Evolutionary conservation across 1,140 invertebrate genomes (phyloP).

Genomic region (Heliconius eleuchia): DNA sequence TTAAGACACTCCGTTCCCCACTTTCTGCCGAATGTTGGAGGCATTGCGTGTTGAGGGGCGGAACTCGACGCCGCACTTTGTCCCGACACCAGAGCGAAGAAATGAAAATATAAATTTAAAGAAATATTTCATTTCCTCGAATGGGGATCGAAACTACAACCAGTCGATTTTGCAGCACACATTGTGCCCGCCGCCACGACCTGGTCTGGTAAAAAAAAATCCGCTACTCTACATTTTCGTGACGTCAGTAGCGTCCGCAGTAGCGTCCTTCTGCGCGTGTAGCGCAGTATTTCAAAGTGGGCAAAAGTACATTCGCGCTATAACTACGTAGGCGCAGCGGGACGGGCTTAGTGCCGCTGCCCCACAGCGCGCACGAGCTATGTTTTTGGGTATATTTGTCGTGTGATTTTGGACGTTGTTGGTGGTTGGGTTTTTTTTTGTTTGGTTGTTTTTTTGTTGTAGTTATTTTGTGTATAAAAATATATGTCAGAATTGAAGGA

Average conservation of each 20-base stretch:
- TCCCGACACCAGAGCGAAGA: too few relatives aligned
- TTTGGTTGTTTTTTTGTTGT: not conserved
- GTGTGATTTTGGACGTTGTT: not conserved
- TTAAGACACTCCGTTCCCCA: too few relatives aligned
- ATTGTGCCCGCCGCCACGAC: too few relatives aligned
- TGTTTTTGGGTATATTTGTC: not conserved
- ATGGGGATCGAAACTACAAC: too few relatives aligned
- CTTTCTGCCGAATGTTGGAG: too few relatives aligned
- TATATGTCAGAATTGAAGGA: too few relatives aligned
- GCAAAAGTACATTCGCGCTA: conserved; percentile 79
- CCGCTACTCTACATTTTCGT: not conserved
- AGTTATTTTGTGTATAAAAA: too few relatives aligned
- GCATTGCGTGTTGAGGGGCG: too few relatives aligned
- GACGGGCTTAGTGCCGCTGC: conserved; percentile 53
- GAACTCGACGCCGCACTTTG: too few relatives aligned
- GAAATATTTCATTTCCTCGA: too few relatives aligned
- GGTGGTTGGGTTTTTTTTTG: not conserved
- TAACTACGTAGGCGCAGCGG: conserved; percentile 76
- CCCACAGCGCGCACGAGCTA: conserved; percentile 19
- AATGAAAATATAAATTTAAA: too few relatives aligned
- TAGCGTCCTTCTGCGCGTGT: conserved; percentile 50
- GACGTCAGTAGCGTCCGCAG: conserved; percentile 36
- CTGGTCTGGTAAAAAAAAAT: not conserved
- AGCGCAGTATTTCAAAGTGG: conserved; percentile 77
- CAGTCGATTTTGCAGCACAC: too few relatives aligned